Evolutionary conservation across 2,113 vertebrate genomes (phyloP), one percentile per base, ranked within the genome.

Genomic region (Phyllopteryx taeniolatus): DNA sequence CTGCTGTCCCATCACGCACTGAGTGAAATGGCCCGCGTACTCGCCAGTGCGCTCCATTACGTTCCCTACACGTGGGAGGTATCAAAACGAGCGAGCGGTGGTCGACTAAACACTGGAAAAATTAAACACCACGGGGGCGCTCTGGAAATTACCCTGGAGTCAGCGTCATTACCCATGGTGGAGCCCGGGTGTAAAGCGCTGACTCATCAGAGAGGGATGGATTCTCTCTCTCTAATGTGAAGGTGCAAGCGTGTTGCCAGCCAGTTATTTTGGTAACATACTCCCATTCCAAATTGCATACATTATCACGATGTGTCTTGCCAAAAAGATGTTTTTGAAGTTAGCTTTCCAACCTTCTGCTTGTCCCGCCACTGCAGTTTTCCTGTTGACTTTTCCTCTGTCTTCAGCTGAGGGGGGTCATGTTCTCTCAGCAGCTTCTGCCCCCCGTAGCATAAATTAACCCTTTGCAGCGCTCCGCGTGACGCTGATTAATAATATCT

Each of bases 181-280:
- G 77, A 81, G 69, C 80, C 49, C 56, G 76, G 74, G 85, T 87
- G 80, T 75, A 84, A 87, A 87, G 70, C 70, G 89, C 91, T 89
- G 87, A 90, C 79, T 87, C 88, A 87, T 86, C 80, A 17, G 51
- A 72, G 66, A 79, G 72, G 31, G 77, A 84, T 73, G 43, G 73
- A 78, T 77, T 79, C 12, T 44, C 61, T 2, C 42, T 14, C 1
- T 31, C 22, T 59, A 46, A 22, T 14, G 42, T 22, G 62, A 79
- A 53, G 61, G 8, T 19, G 4, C 64, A 73, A 22, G 20, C 8
- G 8, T 6, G 49, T 51, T 51, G 14, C 49, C 49, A 22, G 14
- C 49, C 49, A 22, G 11, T 59, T 59, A 31, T 27, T 59, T 59
- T 6, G 12, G 56, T 5, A 31, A 61, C 59, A 27, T 33, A 60